Evolutionary conservation across 2,888 invertebrate species (phyloP), one percentile per base, ranked within the genome.

Genomic region (Campopleginae sp.): DNA sequence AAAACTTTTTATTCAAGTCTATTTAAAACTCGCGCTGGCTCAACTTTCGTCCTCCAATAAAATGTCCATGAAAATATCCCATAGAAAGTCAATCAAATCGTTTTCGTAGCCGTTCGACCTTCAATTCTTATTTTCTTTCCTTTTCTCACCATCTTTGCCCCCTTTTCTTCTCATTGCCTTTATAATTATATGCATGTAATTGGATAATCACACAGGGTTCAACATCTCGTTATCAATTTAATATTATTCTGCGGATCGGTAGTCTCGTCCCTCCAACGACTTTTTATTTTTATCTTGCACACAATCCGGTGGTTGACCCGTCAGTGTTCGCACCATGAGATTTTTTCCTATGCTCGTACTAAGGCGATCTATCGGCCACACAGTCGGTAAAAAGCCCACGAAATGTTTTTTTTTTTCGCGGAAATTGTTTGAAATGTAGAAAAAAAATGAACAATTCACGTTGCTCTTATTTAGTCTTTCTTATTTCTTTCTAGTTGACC

Each of bases 151-250:
- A 84, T 80, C 68, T 58, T 54, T 33, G n/a, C 31, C 23, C 44
- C 19, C 17, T 61, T 70, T 58, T 46, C n/a, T 17, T 33, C 74
- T 33, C 33, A 17, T 44, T 38, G 17, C 58, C 48, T 63, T 86
- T 71, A 86, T 85, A 84, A 81, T 78, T 80, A 80, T 80, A 82
- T 80, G 80, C 78, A 75, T 86, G 83, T 74, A 86, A 85, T 87
- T 84, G 80, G 86, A 83, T 85, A 87, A 91, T 90, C 88, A 89
- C 89, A 88, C 86, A 88, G 88, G 85, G 76, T 82, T 87, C 80
- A 87, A 89, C 87, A 85, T 87, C 82, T 71, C 85, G 70, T 87
- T 84, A 87, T 88, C 85, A 86, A 86, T 87, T 81, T 86, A 84
- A 85, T 86, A 86, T 86, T 84, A 87, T 75, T 80, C 81, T 86